Evolutionary conservation across 2,797 vertebrate species (phyloP), one percentile per base, ranked within the genome.

Genomic region (Malurus leucopterus): DNA sequence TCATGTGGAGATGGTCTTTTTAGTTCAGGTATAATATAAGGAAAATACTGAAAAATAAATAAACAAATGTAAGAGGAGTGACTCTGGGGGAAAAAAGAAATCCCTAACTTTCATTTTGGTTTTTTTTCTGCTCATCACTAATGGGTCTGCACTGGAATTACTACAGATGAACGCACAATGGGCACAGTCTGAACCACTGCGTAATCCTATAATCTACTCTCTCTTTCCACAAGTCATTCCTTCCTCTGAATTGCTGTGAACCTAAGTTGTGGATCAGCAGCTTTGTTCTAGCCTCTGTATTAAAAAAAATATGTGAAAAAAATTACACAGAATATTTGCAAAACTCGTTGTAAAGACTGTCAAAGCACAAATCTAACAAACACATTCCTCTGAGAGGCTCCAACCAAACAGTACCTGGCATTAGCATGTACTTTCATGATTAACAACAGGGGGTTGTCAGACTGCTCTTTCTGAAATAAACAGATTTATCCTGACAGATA

Each of bases 401-500:
- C 61, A 91, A 92, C 71, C 81, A 94, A 93, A 96, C 63, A 58
- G 84, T 95, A 95, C 88, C 95, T 95, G 91, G 90, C 79, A 95
- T 68, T 83, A 95, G 75, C 86, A 90, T 95, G 91, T 95, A 95
- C 95, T 96, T 96, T 95, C 85, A 91, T 71, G 94, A 96, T 96
- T 96, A 97, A 95, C 95, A 95, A 93, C 92, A 93, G 91, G 93
- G 91, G 94, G 78, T 92, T 96, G 94, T 95, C 96, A 93, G 94
- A 88, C 86, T 94, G 92, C 92, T 94, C 77, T 95, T 95, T 96
- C 94, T 95, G 94, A 97, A 97, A 97, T 97, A 97, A 97, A 96
- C 95, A 96, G 95, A 97, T 97, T 97, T 96, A 95, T 94, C 90
- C 93, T 96, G 93, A 97, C 97, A 97, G 96, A 96, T 97, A 96